These are phyloP conservation scores for Corythornis vintsioides DNA, from an alignment of 2,113 vertebrate genomes.

Conservation along the genomic window DNA sequence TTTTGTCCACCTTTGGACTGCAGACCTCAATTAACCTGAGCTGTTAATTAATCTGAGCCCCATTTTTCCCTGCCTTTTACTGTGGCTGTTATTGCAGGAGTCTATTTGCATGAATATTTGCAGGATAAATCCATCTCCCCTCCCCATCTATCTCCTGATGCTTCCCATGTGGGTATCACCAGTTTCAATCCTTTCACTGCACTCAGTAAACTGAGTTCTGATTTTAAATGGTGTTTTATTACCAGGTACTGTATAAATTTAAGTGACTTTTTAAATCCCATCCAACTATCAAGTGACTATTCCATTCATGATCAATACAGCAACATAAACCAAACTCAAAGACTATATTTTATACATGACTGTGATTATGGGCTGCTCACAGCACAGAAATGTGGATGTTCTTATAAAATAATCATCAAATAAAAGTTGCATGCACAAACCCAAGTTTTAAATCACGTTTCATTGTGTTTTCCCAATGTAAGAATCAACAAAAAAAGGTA, in stretches of 20 bases:
- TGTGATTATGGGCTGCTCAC: not conserved
- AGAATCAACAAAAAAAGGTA: not conserved
- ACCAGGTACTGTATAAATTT: not conserved
- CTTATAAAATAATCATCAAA: not conserved
- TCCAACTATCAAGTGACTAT: not conserved
- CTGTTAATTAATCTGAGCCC: not conserved
- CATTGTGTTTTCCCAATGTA: not conserved
- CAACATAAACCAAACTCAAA: not conserved
- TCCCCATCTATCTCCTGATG: not conserved
- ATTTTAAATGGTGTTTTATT: not conserved
- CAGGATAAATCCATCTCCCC: not conserved
- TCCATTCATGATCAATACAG: not conserved
- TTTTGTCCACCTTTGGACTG: not conserved
- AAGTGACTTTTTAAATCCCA: not conserved
- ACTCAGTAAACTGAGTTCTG: not conserved
- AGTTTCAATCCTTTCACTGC: not conserved
- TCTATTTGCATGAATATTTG: not conserved
- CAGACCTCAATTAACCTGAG: not conserved
- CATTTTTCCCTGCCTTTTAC: not conserved
- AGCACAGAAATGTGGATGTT: not conserved
- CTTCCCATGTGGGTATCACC: not conserved
- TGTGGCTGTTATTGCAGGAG: not conserved
- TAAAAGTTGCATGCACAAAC: slow-evolving; percentile 3
- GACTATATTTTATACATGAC: not conserved
- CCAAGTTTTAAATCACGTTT: not conserved